These are phyloP conservation scores for Ericerus pela DNA, from an alignment of 1,140 invertebrate genomes.

Conservation along the genomic window DNA sequence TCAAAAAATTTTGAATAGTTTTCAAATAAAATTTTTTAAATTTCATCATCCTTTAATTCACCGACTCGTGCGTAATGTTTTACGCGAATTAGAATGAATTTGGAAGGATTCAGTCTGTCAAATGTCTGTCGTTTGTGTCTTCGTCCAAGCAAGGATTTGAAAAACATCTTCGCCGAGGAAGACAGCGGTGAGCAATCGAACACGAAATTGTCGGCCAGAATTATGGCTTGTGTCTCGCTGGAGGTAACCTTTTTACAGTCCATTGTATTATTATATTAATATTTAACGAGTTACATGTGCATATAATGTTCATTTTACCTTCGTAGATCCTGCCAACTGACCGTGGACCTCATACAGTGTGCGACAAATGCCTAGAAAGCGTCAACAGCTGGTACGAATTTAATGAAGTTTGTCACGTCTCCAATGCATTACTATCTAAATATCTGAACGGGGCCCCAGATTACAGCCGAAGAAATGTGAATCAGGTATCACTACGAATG, in stretches of 20 bases:
- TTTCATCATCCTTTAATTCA: too few relatives aligned
- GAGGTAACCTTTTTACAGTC: neutral
- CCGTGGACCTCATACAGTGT: neutral
- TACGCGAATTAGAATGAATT: too few relatives aligned
- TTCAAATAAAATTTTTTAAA: too few relatives aligned
- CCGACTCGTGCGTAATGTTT: too few relatives aligned
- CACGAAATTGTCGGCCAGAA: too few relatives aligned
- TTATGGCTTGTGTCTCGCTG: neutral
- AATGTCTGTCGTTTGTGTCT: too few relatives aligned
- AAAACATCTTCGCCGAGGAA: too few relatives aligned
- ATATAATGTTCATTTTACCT: neutral
- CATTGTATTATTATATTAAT: neutral
- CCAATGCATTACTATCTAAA: neutral
- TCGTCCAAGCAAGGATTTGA: too few relatives aligned
- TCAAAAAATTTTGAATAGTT: too few relatives aligned
- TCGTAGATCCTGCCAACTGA: neutral
- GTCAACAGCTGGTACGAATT: neutral
- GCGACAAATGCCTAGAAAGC: neutral
- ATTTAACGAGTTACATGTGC: neutral
- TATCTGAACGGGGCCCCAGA: neutral
- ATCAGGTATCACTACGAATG: too few relatives aligned
- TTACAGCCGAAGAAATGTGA: neutral
- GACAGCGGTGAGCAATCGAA: too few relatives aligned
- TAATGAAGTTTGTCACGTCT: neutral
- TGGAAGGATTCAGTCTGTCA: too few relatives aligned